Evolutionary conservation across 2,888 invertebrate genomes (phyloP), one percentile per base, ranked within the genome.

Genomic region (Scaptomyza cyrtandrae): DNA sequence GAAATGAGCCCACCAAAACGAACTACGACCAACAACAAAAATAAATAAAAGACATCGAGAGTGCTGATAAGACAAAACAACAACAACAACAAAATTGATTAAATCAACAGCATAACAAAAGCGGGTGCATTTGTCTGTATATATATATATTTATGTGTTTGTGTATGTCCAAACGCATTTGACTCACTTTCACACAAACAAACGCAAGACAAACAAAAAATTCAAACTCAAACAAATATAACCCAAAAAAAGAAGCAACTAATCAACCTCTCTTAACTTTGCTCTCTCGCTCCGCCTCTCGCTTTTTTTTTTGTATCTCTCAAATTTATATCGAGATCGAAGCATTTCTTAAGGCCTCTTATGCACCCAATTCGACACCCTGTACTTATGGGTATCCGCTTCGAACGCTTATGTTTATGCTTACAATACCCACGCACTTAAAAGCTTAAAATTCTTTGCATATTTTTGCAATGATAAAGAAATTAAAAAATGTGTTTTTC

Each of bases 141-240:
- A 5, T 9, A 13, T 33, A 7, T n/a, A 3, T 50, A 2, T 16
- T 2, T 6, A 6, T 16, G 16, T 31, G 16, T 48, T 31, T 50
- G 19, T 14, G 7, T 46, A 33, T 73, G 59, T 59, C 59, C 78
- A 74, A 74, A 78, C 50, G 65, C 80, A 86, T 86, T 80, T 53
- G 66, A 66, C 64, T 81, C 79, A 87, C 81, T 81, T 81, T 81
- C 81, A 81, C 88, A 78, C 80, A 85, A 87, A 78, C 86, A 85
- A 78, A 75, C 61, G 55, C 56, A 61, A 84, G 52, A 27, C 79
- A 78, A 60, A 61, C 62, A 77, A 69, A 72, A 60, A 67, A 19
- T 60, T 57, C 43, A 54, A 63, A 67, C 24, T 43, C 75, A 63
- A 71, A 64, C 65, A 53, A 69, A 77, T 24, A 48, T 43, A 54